Evolutionary conservation across 1,140 invertebrate species (phyloP).

Genomic region (Samia ricini): DNA sequence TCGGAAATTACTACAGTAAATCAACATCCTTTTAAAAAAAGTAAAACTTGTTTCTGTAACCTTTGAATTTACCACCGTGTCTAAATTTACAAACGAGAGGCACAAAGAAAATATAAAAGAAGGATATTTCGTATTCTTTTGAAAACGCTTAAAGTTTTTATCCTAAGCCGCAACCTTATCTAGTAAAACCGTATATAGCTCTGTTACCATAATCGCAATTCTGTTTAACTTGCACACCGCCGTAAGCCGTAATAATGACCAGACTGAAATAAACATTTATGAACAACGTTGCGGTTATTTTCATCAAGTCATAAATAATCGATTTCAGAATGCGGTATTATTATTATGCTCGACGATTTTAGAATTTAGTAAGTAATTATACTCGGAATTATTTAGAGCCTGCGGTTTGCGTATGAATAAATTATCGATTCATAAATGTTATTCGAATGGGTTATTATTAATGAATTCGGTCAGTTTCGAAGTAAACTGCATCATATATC

Average conservation of each 20-base stretch:
- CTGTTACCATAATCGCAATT: background rate
- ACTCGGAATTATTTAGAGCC: background rate
- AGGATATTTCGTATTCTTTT: no score
- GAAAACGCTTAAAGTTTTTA: no score
- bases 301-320: background rate
- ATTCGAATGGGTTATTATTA: background rate
- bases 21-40: no score
- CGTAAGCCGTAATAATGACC: background rate
- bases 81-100: no score
- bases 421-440: background rate
- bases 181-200: no score
- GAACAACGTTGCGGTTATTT: background rate
- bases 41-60: no score
- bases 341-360: background rate
- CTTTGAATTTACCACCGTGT: no score
- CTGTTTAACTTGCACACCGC: background rate
- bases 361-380: conserved; percentile 1
- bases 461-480: background rate
- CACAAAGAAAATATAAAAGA: no score
- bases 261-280: background rate
- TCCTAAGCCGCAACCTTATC: no score
- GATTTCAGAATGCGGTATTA: background rate
- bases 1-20: no score
- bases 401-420: background rate
- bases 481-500: background rate